Percentiles rank a stretch among this genome's conserved stretches.
These are phyloP conservation scores for Aphrophora alni DNA, from an alignment of 2,888 invertebrate genomes.

Conservation along the genomic window DNA sequence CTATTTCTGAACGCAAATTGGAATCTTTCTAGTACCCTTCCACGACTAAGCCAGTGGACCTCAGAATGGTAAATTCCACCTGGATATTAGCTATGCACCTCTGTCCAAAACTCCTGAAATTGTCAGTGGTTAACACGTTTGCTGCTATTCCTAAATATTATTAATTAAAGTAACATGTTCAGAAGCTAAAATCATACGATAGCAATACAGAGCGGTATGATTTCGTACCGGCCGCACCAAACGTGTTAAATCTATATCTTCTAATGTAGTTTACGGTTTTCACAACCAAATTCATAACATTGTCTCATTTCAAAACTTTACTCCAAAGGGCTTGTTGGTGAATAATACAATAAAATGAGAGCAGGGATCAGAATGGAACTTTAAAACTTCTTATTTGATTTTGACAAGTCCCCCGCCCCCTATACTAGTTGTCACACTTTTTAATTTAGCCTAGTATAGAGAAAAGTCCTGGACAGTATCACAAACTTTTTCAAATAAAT, in stretches of 20 bases:
- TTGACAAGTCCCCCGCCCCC: background rate
- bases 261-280: background rate
- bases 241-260: background rate
- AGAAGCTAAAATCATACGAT: no score
- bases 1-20: no score
- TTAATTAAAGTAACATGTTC: no score
- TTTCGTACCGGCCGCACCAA: no score
- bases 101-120: background rate
- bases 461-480: background rate
- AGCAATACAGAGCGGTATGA: no score
- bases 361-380: no score
- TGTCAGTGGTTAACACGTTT: background rate
- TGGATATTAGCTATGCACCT: background rate
- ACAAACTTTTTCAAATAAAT: background rate
- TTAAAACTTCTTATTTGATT: constrained; percentile 55
- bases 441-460: background rate
- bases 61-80: background rate
- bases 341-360: no score
- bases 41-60: background rate
- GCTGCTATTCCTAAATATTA: no score
- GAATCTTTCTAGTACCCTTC: no score
- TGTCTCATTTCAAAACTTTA: background rate
- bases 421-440: background rate
- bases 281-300: background rate
- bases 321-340: background rate